Conservation (phyloP, 2,797 vertebrate genomes). For the Clarias platycephalus region DNA sequence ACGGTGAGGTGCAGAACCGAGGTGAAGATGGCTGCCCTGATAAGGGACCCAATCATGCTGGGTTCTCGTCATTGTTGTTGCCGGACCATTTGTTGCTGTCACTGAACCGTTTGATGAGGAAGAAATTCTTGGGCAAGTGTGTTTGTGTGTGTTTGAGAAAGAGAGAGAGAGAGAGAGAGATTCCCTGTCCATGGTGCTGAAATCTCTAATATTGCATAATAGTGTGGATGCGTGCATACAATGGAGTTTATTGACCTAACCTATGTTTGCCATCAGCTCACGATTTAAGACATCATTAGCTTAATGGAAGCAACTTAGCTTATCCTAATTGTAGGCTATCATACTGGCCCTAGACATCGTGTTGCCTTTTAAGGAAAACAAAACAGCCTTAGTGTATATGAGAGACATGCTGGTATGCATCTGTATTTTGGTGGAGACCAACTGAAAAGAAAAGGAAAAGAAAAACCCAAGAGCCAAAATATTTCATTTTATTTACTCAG, state of each 20-base stretch:
- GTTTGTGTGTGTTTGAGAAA: not conserved
- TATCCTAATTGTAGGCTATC: slow-evolving; percentile 22
- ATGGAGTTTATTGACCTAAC: not conserved
- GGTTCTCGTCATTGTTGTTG: slow-evolving; percentile 3
- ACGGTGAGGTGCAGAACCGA: not conserved
- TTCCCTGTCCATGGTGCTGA: slow-evolving; percentile 68
- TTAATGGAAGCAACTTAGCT: slow-evolving; percentile 8
- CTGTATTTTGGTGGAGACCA: not conserved
- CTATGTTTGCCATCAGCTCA: slow-evolving; percentile 2
- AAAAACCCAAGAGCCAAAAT: not conserved
- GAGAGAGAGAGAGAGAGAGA: not conserved
- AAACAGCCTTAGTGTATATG: not conserved
- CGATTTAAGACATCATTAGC: slow-evolving; percentile 23
- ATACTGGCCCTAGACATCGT: not conserved
- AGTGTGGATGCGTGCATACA: not conserved
- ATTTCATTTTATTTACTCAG: not conserved
- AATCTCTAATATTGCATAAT: not conserved
- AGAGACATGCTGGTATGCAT: too few relatives aligned
- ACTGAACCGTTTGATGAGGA: slow-evolving; percentile 10
- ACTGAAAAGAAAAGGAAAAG: not conserved
- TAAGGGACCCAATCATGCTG: slow-evolving; percentile 6
- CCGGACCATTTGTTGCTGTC: slow-evolving; percentile 23
- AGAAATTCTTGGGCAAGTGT: not conserved
- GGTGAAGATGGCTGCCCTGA: slow-evolving; percentile 33
- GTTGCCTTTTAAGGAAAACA: slow-evolving; percentile 9